Evolutionary conservation across 2,797 vertebrate genomes (phyloP).

Genomic region (Lutjanus campechanus): DNA sequence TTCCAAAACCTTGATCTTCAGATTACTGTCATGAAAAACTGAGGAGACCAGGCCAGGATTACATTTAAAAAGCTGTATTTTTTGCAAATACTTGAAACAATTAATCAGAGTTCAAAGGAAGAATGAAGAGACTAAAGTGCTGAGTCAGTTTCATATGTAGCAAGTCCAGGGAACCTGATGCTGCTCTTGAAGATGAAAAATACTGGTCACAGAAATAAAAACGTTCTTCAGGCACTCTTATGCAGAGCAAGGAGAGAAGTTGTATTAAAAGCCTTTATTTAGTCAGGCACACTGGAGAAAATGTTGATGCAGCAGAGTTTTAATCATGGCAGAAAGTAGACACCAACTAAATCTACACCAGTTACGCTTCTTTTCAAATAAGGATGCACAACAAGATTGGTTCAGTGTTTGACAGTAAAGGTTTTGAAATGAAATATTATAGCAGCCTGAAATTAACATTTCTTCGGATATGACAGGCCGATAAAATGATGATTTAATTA

Average conservation of each 20-base stretch:
- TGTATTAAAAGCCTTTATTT: slow-evolving; percentile 1
- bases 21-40: background rate
- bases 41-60: background rate
- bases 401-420: too few species aligned
- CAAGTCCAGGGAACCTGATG: background rate
- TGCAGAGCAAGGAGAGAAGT: background rate
- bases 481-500: too few species aligned
- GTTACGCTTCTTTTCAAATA: background rate
- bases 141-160: slow-evolving; percentile 13
- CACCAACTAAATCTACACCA: background rate
- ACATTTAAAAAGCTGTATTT: background rate
- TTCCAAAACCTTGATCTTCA: background rate
- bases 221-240: background rate
- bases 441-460: too few species aligned
- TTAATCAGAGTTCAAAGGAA: background rate
- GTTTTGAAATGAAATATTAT: too few species aligned
- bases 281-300: background rate
- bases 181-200: background rate
- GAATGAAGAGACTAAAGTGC: background rate
- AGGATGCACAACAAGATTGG: too few species aligned
- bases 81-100: background rate
- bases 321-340: background rate
- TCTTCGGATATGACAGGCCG: too few species aligned
- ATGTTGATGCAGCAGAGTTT: background rate
- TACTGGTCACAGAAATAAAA: slow-evolving; percentile 4